Evolutionary conservation across 2,797 vertebrate genomes (phyloP).

Genomic region (Tiaroga cobitis): DNA sequence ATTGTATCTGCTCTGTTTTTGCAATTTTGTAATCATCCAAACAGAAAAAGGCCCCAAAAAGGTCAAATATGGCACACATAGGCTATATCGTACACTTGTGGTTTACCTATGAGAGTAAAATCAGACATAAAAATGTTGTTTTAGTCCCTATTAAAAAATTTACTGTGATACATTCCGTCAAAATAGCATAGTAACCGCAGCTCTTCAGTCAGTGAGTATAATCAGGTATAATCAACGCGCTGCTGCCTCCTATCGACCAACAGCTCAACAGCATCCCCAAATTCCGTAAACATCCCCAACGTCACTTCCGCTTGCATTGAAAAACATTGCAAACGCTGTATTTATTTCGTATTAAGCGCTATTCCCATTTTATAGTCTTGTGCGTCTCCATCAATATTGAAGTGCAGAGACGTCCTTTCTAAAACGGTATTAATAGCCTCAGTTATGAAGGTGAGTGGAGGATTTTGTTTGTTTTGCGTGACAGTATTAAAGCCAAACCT

Average conservation of each 20-base stretch:
- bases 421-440: constrained; percentile 28
- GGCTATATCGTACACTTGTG: not conserved
- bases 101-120: not conserved
- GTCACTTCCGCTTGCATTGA: constrained; percentile 66
- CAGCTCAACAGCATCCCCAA: not conserved
- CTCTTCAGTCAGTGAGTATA: not conserved
- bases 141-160: not conserved
- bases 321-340: constrained; percentile 59
- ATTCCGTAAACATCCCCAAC: constrained; percentile 65
- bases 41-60: not conserved
- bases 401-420: constrained; percentile 11
- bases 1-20: not conserved
- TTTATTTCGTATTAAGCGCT: constrained; percentile 28
- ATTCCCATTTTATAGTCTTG: not conserved
- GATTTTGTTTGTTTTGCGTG: constrained; percentile 41
- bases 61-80: not conserved
- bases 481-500: constrained; percentile 37
- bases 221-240: not conserved
- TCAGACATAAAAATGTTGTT: not conserved
- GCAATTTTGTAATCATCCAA: not conserved
- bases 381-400: not conserved
- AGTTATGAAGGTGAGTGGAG: constrained; percentile 67
- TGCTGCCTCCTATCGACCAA: constrained; percentile 48
- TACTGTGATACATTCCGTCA: not conserved
- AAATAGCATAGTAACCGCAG: not conserved